A percentile compares a stretch with the other conserved stretches of the same genome.
These are phyloP conservation scores for Zeuzera pyrina DNA, from an alignment of 2,888 invertebrate species.

Conservation along the genomic window DNA sequence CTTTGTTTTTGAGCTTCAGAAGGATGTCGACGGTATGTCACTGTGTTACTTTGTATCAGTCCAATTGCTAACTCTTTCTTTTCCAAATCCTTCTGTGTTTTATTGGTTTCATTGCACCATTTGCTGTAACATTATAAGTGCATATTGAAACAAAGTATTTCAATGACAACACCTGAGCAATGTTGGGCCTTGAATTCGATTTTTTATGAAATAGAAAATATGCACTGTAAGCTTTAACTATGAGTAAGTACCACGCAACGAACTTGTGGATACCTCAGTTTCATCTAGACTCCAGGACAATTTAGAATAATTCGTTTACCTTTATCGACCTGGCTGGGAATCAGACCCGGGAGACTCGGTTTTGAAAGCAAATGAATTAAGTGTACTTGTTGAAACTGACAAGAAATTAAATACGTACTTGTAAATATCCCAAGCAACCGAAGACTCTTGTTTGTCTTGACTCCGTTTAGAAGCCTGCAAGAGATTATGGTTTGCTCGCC, in stretches of 20 bases:
- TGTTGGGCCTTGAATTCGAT: too few species aligned
- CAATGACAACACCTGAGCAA: conserved; percentile 3
- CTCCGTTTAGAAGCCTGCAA: conserved; percentile 17
- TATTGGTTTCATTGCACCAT: conserved; percentile 23
- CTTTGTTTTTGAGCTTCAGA: conserved; percentile 19
- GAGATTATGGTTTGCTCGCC: conserved; percentile 30
- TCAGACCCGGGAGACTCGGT: too few species aligned
- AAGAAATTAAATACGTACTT: conserved; percentile 33
- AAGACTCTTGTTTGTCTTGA: conserved; percentile 11
- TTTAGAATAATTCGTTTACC: too few species aligned
- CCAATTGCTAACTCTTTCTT: conserved; percentile 5
- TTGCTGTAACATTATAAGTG: conserved; percentile 19
- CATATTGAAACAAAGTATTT: neutral
- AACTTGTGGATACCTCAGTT: too few species aligned
- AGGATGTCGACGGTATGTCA: conserved; percentile 25
- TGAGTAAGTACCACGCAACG: too few species aligned
- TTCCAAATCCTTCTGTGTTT: conserved; percentile 1
- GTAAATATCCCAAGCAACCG: conserved; percentile 31
- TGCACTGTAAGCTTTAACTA: too few species aligned
- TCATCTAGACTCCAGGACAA: too few species aligned
- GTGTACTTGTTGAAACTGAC: too few species aligned
- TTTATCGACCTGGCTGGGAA: too few species aligned
- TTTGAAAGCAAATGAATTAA: too few species aligned
- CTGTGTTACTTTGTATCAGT: conserved; percentile 25
- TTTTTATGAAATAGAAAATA: too few species aligned